phyloP scores from a whole-genome alignment of 2,888 invertebrate species.

The Synanthedon vespiformis region DNA sequence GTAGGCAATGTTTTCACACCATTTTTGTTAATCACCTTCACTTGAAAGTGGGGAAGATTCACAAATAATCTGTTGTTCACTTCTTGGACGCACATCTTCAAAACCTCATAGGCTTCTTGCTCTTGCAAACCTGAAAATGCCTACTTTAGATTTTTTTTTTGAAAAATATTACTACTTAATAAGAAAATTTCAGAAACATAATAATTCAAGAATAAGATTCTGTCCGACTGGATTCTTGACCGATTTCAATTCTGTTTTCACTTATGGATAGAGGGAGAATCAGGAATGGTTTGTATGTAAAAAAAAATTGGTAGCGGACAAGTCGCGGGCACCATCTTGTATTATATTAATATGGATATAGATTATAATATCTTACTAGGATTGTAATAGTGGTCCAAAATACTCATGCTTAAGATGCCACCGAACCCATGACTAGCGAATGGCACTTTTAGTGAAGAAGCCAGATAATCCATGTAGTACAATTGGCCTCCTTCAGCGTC shows the following conservation, averaged over 20 bases:
- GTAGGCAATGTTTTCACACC: slow-evolving; percentile 81
- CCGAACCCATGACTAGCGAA: slow-evolving; percentile 95
- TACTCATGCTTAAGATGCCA: slow-evolving; percentile 85
- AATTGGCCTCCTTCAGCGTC: slow-evolving; percentile 82
- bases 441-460: slow-evolving; percentile 83
- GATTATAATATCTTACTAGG: slow-evolving; percentile 60
- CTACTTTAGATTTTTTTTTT: too few relatives aligned
- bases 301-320: too few relatives aligned
- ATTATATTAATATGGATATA: background rate
- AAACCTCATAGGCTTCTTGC: slow-evolving; percentile 82
- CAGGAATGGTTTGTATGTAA: too few relatives aligned
- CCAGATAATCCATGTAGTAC: slow-evolving; percentile 92
- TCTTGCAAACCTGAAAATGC: slow-evolving; percentile 73
- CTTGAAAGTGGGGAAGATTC: slow-evolving; percentile 89
- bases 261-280: too few relatives aligned
- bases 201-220: background rate
- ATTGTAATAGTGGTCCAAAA: slow-evolving; percentile 88
- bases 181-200: background rate
- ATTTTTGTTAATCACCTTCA: slow-evolving; percentile 83
- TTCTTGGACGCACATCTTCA: slow-evolving; percentile 89
- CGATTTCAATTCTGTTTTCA: too few relatives aligned
- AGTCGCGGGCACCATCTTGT: too few relatives aligned
- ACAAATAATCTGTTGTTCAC: slow-evolving; percentile 89
- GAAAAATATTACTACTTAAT: too few relatives aligned
- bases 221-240: too few relatives aligned